Conservation (phyloP, 2,113 vertebrate genomes). For the Raja brachyura region DNA sequence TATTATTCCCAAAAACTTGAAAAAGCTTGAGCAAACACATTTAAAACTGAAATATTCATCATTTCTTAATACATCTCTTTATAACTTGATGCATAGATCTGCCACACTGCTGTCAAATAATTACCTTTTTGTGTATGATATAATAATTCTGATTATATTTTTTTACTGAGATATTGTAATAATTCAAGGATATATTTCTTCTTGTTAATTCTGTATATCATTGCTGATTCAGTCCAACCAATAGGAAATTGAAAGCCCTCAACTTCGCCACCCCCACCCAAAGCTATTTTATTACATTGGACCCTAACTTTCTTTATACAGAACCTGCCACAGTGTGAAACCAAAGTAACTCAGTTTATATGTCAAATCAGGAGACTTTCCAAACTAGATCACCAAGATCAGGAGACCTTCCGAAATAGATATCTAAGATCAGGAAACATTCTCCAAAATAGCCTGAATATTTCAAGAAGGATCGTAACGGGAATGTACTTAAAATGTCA, state of each 20-base stretch:
- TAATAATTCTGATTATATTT: not conserved
- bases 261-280: not conserved
- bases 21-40: not conserved
- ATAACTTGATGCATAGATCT: not conserved
- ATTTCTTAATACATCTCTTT: too few relatives aligned
- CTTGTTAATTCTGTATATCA: conserved; percentile 16
- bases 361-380: not conserved
- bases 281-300: not conserved
- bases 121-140: not conserved
- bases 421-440: not conserved
- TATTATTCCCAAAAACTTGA: not conserved
- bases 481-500: not conserved
- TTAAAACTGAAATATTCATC: not conserved
- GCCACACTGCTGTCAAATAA: too few relatives aligned
- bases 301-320: not conserved
- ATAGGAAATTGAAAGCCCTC: not conserved
- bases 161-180: not conserved
- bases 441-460: conserved; percentile 24
- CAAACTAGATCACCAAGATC: too few relatives aligned
- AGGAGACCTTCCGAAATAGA: conserved; percentile 36
- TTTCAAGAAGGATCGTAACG: not conserved
- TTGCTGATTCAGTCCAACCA: not conserved
- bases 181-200: not conserved
- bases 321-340: not conserved
- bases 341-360: not conserved